Conservation (phyloP, 2,113 vertebrate genomes). For the Sinocyclocheilus anophthalmus region DNA sequence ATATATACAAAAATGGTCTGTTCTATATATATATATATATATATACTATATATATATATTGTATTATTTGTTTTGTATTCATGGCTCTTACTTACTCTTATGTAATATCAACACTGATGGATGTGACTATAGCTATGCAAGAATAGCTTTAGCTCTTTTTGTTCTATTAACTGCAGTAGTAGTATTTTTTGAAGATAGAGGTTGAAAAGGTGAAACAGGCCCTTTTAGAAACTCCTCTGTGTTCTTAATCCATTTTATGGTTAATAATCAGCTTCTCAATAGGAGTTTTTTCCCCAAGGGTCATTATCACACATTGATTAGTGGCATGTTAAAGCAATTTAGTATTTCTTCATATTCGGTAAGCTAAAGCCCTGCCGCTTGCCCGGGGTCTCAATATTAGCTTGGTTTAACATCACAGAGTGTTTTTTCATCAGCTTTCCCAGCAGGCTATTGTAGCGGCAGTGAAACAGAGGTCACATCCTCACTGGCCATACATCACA, state of each 20-base stretch:
- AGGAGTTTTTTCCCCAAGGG: background rate
- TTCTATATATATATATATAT: too few relatives aligned
- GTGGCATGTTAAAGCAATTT: slow-evolving; percentile 16
- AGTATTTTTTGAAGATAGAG: background rate
- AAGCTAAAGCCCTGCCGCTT: background rate
- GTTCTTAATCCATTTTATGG: slow-evolving; percentile 8
- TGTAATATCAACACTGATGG: too few relatives aligned
- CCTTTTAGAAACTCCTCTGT: background rate
- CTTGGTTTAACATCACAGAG: slow-evolving; percentile 11
- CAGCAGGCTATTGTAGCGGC: slow-evolving; percentile 10
- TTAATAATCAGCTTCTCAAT: slow-evolving; percentile 24
- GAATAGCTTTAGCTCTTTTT: background rate
- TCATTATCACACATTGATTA: slow-evolving; percentile 24
- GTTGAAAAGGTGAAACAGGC: slow-evolving; percentile 37
- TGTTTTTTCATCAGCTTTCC: slow-evolving; percentile 20
- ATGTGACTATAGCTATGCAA: background rate
- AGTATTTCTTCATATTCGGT: slow-evolving; percentile 28
- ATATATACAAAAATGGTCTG: too few relatives aligned
- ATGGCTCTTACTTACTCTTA: too few relatives aligned
- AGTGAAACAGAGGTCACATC: slow-evolving; percentile 69
- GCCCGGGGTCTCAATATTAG: slow-evolving; percentile 3
- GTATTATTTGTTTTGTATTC: too few relatives aligned
- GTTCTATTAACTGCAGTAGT: background rate
- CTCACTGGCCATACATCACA: slow-evolving; percentile 70
- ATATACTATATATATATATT: too few relatives aligned